Base-by-base conservation (phyloP, 35 echinoderm and acorn worm genomes). In the Diadema setosum region DNA sequence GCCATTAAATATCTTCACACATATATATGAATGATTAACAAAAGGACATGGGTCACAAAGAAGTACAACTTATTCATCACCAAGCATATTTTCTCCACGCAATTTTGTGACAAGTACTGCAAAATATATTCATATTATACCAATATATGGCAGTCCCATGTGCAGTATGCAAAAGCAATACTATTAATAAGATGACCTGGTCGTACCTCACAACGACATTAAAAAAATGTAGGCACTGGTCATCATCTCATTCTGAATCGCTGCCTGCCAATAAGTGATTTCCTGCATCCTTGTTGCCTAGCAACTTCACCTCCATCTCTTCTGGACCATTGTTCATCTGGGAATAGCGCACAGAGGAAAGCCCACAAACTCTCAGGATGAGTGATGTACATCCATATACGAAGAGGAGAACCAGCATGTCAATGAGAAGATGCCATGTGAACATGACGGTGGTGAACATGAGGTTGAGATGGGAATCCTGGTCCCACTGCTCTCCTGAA, bases 351-450 rank as follows among this genome's bases (percentile, higher is more conserved):
- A 91, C 88, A 0, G 75, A 90, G 16, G 84, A 84, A 21, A 46
- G 45, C 1, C 93, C 93, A 0, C 70, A 91, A 25, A 83, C 78
- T 59, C 63, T 87, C 42, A 95, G 27, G 35, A 88, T 58, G 26
- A 91, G 65, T 37, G 61, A 76, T 0, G 75, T 78, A 39, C 50
- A 58, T 12, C 92, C 88, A 42, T 94, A 98, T 15, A 98, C 75
- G 1, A 91, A 58, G 37, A 89, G 20, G 16, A 98, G 65, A 52
- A 98, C 36, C 16, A 92, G 26, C 61, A 98, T 94, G 69, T 94
- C 92, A 4, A 86, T 41, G 18, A 98, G 39, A 4, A 94, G 64
- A 81, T 98, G 96, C 96, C 96, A 98, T 31, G 92, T 86, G 17
- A 94, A 98, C 9, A 81, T 82, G 20, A 93, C 92, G 0, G 92